Conservation (phyloP, 2,888 invertebrate species). For the Schizaphis graminum region DNA sequence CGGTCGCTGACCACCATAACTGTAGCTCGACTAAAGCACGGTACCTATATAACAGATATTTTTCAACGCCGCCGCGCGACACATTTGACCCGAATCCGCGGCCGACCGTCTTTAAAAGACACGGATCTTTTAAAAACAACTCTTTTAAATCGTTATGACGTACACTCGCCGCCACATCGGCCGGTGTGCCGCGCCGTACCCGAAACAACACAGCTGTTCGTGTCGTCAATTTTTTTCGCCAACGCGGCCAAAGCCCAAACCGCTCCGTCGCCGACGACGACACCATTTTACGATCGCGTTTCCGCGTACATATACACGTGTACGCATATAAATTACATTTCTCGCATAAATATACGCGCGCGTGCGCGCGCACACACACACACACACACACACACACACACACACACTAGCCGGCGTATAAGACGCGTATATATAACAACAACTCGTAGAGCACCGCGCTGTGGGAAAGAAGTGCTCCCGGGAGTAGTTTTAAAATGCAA, state of each 20-base stretch:
- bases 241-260: neutral
- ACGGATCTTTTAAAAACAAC: neutral
- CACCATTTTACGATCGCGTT: neutral
- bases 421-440: conserved; percentile 26
- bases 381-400: neutral
- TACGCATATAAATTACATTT: conserved; percentile 15
- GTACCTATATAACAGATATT: neutral
- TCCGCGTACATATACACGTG: neutral
- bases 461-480: conserved; percentile 64
- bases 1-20: neutral
- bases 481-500: conserved; percentile 66
- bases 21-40: neutral
- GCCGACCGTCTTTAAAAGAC: neutral
- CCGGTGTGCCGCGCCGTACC: too few relatives aligned
- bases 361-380: neutral
- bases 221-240: neutral
- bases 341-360: neutral
- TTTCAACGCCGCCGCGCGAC: neutral
- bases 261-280: neutral
- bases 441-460: neutral
- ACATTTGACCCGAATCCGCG: neutral
- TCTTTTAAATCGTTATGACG: neutral
- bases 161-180: neutral
- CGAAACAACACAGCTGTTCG: neutral
- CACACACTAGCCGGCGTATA: neutral